Conservation (phyloP, 2,888 invertebrate species). For the Oscheius sp. region DNA sequence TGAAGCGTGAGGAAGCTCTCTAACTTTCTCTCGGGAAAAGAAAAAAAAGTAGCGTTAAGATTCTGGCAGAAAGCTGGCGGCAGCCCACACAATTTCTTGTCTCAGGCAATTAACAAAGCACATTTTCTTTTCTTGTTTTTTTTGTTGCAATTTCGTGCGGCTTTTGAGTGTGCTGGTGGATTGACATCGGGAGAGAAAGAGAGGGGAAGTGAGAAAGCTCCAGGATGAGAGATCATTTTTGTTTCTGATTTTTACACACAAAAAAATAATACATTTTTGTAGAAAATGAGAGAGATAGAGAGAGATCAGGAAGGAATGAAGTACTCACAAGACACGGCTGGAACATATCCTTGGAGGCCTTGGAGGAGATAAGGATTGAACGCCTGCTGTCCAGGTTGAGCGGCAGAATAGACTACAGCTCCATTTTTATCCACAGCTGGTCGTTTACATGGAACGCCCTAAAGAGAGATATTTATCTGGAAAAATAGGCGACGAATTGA, state of each 20-base stretch:
- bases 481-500: no score
- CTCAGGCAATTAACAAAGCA: neutral
- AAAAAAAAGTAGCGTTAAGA: neutral
- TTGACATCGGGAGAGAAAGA: neutral
- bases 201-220: conserved; percentile 16
- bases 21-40: neutral
- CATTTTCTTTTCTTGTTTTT: no score
- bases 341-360: conserved; percentile 52
- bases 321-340: conserved; percentile 63
- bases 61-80: neutral
- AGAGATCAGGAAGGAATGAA: conserved; percentile 27
- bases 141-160: no score
- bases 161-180: neutral
- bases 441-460: conserved; percentile 57
- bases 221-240: neutral
- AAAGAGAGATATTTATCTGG: no score
- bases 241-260: neutral
- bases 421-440: conserved; percentile 60
- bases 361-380: conserved; percentile 57
- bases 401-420: conserved; percentile 41
- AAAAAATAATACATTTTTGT: neutral
- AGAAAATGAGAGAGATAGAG: neutral
- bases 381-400: conserved; percentile 40
- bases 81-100: neutral
- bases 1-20: conserved; percentile 26